phyloP scores from a whole-genome alignment of 2,888 invertebrate genomes.

The Anticlea derivata region DNA sequence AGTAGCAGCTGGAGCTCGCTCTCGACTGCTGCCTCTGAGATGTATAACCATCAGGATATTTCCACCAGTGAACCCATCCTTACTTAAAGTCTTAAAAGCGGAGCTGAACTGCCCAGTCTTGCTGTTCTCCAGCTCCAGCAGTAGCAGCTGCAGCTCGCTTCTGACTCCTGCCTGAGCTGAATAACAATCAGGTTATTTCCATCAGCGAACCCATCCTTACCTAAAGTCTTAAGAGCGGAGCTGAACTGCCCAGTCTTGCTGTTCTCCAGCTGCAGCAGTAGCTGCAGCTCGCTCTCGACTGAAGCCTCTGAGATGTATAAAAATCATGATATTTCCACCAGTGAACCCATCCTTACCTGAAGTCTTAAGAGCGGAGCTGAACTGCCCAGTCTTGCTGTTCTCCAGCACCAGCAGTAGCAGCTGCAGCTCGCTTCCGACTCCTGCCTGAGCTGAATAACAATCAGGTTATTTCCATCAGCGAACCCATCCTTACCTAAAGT shows the following conservation, averaged over 20 bases:
- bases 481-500: constrained; percentile 58
- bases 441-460: too few relatives aligned
- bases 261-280: constrained; percentile 70
- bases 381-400: constrained; percentile 54
- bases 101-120: constrained; percentile 53
- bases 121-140: constrained; percentile 65
- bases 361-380: constrained; percentile 57
- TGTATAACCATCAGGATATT: too few relatives aligned
- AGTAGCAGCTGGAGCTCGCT: constrained; percentile 64
- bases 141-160: constrained; percentile 63
- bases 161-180: too few relatives aligned
- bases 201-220: too few relatives aligned
- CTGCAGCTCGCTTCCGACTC: too few relatives aligned
- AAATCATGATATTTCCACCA: too few relatives aligned
- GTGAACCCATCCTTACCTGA: constrained; percentile 58
- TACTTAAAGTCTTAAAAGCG: constrained; percentile 62
- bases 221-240: constrained; percentile 57
- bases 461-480: too few relatives aligned
- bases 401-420: too few relatives aligned
- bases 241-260: constrained; percentile 54
- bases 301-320: constrained; percentile 56
- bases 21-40: constrained; percentile 62
- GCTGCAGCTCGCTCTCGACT: too few relatives aligned
- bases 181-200: too few relatives aligned
- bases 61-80: too few relatives aligned